phyloP scores from a whole-genome alignment of 1,140 invertebrate species.

The Drosophila santomea region DNA sequence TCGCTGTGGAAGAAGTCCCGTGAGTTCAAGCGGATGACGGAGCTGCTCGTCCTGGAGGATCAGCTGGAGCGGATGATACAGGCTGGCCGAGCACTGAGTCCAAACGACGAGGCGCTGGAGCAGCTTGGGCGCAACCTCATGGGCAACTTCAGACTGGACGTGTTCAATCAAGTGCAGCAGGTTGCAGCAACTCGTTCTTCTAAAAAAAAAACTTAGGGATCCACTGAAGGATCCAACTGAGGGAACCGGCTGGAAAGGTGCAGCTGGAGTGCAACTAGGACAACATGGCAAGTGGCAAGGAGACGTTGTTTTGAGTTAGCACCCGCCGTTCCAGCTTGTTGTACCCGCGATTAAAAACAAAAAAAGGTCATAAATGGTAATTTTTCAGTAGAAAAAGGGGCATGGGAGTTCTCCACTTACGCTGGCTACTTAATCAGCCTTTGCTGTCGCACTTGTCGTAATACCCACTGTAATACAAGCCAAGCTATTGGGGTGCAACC shows the following conservation, averaged over 20 bases:
- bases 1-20: no score
- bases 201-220: no score
- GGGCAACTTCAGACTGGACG: not conserved
- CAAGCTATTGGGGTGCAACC: slow-evolving; percentile 9
- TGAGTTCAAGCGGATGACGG: no score
- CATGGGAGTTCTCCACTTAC: not conserved
- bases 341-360: not conserved
- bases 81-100: no score
- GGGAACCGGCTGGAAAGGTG: not conserved
- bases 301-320: not conserved
- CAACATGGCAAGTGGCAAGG: not conserved
- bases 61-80: not conserved
- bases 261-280: not conserved
- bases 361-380: not conserved
- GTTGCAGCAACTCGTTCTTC: no score
- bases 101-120: not conserved
- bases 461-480: slow-evolving; percentile 20
- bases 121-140: not conserved
- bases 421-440: not conserved
- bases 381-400: no score
- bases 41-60: not conserved
- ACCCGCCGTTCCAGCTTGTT: not conserved
- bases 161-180: not conserved
- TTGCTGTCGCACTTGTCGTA: slow-evolving; percentile 10
- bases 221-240: no score